phyloP scores from a whole-genome alignment of 2,888 invertebrate genomes.

The Cremastinae sp. region DNA sequence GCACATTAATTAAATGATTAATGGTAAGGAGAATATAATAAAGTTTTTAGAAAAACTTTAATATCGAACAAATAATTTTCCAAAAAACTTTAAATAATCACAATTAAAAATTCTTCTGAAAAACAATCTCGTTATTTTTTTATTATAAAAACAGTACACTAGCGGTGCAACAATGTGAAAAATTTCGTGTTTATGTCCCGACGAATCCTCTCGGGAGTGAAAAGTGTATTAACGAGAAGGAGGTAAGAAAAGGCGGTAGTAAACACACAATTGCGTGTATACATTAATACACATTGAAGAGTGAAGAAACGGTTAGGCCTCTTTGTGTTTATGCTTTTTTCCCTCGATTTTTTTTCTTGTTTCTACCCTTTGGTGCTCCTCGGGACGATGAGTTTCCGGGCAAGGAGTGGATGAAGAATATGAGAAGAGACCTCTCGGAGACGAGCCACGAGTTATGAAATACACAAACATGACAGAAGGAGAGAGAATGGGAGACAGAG shows the following conservation, averaged over 20 bases:
- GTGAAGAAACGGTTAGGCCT: conserved; percentile 17
- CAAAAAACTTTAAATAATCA: too few relatives aligned
- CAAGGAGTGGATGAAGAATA: conserved; percentile 41
- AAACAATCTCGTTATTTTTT: too few relatives aligned
- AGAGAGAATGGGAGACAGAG: conserved; percentile 26
- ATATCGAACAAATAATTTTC: too few relatives aligned
- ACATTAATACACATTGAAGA: conserved; percentile 28
- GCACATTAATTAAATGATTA: too few relatives aligned
- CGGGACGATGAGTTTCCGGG: conserved; percentile 32
- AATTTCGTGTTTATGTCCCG: conserved; percentile 64
- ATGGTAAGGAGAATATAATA: too few relatives aligned
- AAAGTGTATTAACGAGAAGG: conserved; percentile 49
- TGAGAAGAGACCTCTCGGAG: conserved; percentile 49
- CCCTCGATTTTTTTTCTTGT: conserved; percentile 4
- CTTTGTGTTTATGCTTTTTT: conserved; percentile 6
- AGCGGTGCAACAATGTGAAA: conserved; percentile 68
- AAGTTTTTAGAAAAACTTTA: too few relatives aligned
- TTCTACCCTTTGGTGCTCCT: conserved; percentile 46
- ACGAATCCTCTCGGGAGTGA: conserved; percentile 50
- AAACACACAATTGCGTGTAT: conserved; percentile 44
- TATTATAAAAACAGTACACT: conserved; percentile 18
- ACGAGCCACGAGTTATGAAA: conserved; percentile 73
- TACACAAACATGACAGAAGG: conserved; percentile 72
- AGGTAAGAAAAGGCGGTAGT: conserved; percentile 57
- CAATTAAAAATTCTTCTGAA: conserved; percentile 16